Conservation (phyloP, 2,113 vertebrate species). For the Varanus salvator region DNA sequence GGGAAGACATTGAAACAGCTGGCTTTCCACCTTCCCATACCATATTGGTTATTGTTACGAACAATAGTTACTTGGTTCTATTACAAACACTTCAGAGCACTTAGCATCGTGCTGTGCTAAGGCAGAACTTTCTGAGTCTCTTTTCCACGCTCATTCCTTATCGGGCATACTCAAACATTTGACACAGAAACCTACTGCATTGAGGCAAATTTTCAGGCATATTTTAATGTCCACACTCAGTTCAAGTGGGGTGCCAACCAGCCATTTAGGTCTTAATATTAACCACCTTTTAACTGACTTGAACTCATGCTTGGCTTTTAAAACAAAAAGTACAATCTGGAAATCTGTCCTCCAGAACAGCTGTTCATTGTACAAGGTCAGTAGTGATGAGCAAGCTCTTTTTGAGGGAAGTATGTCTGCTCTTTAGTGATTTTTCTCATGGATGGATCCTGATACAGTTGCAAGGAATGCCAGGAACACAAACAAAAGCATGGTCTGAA, state of each 20-base stretch:
- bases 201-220: not conserved
- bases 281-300: not conserved
- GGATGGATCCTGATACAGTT: not conserved
- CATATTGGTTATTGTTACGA: slow-evolving; percentile 2
- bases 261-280: not conserved
- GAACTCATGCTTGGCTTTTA: not conserved
- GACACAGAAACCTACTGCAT: not conserved
- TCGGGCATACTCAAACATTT: not conserved
- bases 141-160: not conserved
- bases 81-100: not conserved
- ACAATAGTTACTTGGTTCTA: slow-evolving; percentile 5
- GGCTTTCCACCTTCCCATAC: not conserved
- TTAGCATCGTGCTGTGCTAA: not conserved
- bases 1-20: not conserved
- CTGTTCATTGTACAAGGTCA: not conserved
- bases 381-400: not conserved
- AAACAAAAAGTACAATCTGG: not conserved
- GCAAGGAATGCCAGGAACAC: not conserved
- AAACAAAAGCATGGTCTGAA: not conserved
- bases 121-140: not conserved
- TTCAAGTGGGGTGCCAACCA: not conserved
- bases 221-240: not conserved
- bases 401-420: too few species aligned
- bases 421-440: not conserved
- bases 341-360: not conserved